Evolutionary conservation across 2,888 invertebrate species (phyloP).

Genomic region (Parnassius orleans): DNA sequence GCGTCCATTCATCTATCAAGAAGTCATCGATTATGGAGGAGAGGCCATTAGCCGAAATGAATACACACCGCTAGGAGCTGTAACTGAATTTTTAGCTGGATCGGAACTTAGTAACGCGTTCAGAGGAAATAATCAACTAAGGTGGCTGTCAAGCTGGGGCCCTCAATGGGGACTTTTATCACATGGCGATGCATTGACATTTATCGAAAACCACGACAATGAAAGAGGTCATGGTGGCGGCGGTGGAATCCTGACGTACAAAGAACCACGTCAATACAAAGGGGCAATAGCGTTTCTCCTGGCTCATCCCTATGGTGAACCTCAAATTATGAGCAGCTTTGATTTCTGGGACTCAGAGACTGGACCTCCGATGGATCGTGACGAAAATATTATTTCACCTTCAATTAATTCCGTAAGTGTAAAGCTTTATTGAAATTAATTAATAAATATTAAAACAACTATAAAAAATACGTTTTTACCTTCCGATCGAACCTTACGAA

Average conservation of each 20-base stretch:
- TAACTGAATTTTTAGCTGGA: constrained; percentile 84
- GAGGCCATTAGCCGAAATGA: constrained; percentile 76
- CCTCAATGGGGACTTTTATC: constrained; percentile 83
- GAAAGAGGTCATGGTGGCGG: constrained; percentile 84
- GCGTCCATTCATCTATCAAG: constrained; percentile 86
- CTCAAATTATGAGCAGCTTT: constrained; percentile 93
- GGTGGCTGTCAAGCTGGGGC: constrained; percentile 83
- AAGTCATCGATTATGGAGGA: constrained; percentile 86
- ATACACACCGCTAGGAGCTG: constrained; percentile 80
- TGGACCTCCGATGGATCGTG: constrained; percentile 85
- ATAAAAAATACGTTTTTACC: too few relatives aligned
- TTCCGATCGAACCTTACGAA: too few relatives aligned
- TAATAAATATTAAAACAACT: too few relatives aligned
- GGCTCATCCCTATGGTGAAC: constrained; percentile 90
- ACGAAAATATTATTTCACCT: constrained; percentile 83
- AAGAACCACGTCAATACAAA: constrained; percentile 84
- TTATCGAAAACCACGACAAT: constrained; percentile 92
- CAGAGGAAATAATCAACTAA: constrained; percentile 76
- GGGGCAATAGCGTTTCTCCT: constrained; percentile 91
- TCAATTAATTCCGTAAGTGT: constrained; percentile 77
- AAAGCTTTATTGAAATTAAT: neutral
- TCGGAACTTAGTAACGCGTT: constrained; percentile 66
- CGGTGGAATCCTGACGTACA: constrained; percentile 82
- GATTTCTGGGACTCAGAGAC: constrained; percentile 82
- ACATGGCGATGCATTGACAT: constrained; percentile 81